A percentile compares a stretch with the other conserved stretches of the same genome.
phyloP scores from a whole-genome alignment of 1,140 invertebrate species.

The Drosophila auraria region DNA sequence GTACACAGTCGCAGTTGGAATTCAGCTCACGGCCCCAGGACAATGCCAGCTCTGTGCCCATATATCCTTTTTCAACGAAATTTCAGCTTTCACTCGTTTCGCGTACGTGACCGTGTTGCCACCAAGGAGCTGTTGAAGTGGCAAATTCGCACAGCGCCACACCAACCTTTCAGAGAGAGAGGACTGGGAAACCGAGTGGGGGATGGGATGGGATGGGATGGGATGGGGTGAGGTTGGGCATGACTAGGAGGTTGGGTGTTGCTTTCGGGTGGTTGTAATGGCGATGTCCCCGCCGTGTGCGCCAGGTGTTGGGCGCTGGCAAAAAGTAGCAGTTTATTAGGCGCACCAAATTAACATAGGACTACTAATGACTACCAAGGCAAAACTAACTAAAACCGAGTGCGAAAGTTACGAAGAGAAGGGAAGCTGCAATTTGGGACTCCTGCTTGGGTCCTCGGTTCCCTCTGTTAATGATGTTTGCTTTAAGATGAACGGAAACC shows the following conservation, averaged over 20 bases:
- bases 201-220: neutral
- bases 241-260: constrained; percentile 2
- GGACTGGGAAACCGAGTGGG: neutral
- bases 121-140: constrained; percentile 85
- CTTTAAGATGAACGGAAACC: neutral
- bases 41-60: constrained; percentile 77
- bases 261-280: constrained; percentile 15
- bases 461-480: constrained; percentile 2
- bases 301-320: constrained; percentile 34
- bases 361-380: constrained; percentile 68
- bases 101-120: constrained; percentile 77
- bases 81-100: constrained; percentile 80
- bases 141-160: constrained; percentile 81
- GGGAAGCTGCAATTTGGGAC: neutral
- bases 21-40: constrained; percentile 66
- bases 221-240: neutral
- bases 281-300: constrained; percentile 11
- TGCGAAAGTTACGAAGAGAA: neutral
- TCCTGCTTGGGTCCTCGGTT: neutral
- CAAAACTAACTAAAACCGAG: constrained; percentile 25
- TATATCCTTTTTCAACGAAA: constrained; percentile 82
- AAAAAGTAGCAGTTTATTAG: constrained; percentile 82
- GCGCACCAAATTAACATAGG: constrained; percentile 80
- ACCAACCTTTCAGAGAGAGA: constrained; percentile 21
- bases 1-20: constrained; percentile 47